phyloP scores from a whole-genome alignment of 2,888 invertebrate species.

The Philhelius pedissequus region DNA sequence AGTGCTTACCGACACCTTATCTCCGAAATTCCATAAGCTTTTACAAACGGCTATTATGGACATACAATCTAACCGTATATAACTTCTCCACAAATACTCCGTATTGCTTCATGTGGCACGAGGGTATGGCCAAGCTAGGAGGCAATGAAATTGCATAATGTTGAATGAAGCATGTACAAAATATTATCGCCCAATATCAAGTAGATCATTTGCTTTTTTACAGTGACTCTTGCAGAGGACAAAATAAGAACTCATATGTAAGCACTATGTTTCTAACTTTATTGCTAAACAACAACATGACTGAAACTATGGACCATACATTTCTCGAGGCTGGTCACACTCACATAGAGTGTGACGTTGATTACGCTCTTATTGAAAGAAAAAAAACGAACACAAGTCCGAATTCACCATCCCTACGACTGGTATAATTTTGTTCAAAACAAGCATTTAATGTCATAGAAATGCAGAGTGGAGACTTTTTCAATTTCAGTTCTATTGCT shows the following conservation, averaged over 20 bases:
- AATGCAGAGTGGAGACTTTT: constrained; percentile 20
- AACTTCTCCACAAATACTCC: constrained; percentile 45
- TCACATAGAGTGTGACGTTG: constrained; percentile 38
- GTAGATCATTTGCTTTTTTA: constrained; percentile 56
- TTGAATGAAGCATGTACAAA: constrained; percentile 18
- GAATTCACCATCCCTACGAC: constrained; percentile 29
- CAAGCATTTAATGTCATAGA: constrained; percentile 14
- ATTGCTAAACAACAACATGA: constrained; percentile 23
- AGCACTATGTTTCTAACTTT: constrained; percentile 23
- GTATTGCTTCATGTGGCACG: too few species aligned
- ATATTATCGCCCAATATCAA: background rate
- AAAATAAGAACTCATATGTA: constrained; percentile 63
- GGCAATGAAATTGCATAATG: constrained; percentile 63
- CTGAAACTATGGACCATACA: constrained; percentile 22
- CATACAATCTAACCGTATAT: constrained; percentile 62
- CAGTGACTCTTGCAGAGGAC: constrained; percentile 53
- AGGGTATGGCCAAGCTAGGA: constrained; percentile 54
- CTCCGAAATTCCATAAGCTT: constrained; percentile 45
- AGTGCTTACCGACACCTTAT: too few species aligned
- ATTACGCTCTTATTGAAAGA: constrained; percentile 39
- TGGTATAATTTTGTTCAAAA: constrained; percentile 33
- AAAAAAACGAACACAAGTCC: constrained; percentile 10
- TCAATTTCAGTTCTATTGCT: background rate
- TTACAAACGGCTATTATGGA: constrained; percentile 36
- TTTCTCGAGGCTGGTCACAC: constrained; percentile 31